Percentiles rank a stretch among this genome's conserved stretches.
Conservation (phyloP, 2,113 vertebrate species). For the Lagopus muta region DNA sequence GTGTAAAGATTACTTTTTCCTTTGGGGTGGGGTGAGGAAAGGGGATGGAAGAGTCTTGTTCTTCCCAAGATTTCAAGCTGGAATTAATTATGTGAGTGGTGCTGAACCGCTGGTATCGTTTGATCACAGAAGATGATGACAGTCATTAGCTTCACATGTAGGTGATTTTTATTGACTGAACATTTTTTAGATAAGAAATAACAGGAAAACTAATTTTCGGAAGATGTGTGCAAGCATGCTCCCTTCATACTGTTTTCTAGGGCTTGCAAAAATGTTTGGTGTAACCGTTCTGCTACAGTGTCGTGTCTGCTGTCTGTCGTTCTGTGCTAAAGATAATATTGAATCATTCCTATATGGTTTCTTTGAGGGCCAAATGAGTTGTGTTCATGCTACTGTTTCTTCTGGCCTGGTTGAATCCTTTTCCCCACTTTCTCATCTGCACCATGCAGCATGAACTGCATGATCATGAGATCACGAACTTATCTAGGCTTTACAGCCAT, state of each 20-base stretch:
- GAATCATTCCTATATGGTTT: background rate
- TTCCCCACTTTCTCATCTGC: background rate
- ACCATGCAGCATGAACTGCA: background rate
- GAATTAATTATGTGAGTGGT: background rate
- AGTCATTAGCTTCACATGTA: background rate
- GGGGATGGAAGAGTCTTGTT: background rate
- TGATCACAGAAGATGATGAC: background rate
- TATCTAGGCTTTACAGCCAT: background rate
- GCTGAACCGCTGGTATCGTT: background rate
- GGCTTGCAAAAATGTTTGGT: background rate
- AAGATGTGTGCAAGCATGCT: background rate
- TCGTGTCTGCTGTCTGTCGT: background rate
- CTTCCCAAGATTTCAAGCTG: background rate
- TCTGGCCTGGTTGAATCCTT: background rate
- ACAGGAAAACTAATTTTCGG: background rate
- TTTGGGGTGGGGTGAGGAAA: background rate
- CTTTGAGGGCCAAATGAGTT: background rate
- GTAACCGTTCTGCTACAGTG: background rate
- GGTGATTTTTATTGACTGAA: background rate
- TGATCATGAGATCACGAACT: background rate
- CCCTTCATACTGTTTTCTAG: background rate
- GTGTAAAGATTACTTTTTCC: background rate
- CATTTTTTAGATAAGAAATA: background rate
- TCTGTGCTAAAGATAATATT: background rate
- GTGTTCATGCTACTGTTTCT: background rate